A percentile compares a stretch with the other conserved stretches of the same genome.
These are phyloP conservation scores for Isaurus tuberculatus DNA, from an alignment of 92 coral and sea anemone species.

Conservation along the genomic window DNA sequence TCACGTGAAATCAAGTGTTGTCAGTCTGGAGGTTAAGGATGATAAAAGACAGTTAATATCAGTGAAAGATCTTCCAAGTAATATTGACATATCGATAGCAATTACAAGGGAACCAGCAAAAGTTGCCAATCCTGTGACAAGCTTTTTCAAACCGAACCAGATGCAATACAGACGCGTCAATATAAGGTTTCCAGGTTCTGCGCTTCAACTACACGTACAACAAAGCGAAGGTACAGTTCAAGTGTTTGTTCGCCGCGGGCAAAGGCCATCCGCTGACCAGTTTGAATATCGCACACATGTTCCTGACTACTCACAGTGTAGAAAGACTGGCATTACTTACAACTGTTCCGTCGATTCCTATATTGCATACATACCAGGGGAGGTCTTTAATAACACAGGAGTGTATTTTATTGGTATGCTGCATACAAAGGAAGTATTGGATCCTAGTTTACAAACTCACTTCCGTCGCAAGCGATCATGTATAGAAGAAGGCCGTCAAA, in stretches of 20 bases:
- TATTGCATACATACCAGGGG: slow-evolving; percentile 30
- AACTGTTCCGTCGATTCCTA: slow-evolving; percentile 43
- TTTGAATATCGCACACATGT: slow-evolving; percentile 42
- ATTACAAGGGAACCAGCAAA: slow-evolving; percentile 13
- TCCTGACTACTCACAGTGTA: slow-evolving; percentile 56
- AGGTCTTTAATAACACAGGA: slow-evolving; percentile 49
- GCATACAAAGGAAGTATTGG: slow-evolving; percentile 9
- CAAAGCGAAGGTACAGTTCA: slow-evolving; percentile 2
- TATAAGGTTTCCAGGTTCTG: slow-evolving; percentile 56
- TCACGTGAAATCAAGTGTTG: slow-evolving; percentile 59
- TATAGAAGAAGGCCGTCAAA: slow-evolving; percentile 59
- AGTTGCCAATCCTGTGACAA: slow-evolving; percentile 11
- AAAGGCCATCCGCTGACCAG: slow-evolving; percentile 60
- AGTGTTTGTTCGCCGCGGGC: slow-evolving; percentile 53
- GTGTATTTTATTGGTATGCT: slow-evolving; percentile 69
- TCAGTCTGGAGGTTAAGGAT: slow-evolving; percentile 64
- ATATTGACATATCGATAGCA: slow-evolving; percentile 67
- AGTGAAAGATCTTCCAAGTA: slow-evolving; percentile 54
- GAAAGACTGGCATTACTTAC: slow-evolving; percentile 1
- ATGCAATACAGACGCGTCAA: slow-evolving; percentile 68
- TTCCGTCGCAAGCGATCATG: slow-evolving; percentile 35
- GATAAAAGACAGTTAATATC: slow-evolving; percentile 52
- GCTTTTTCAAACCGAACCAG: slow-evolving; percentile 68
- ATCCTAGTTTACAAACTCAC: not conserved
- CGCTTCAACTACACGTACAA: slow-evolving; percentile 51